Conservation (phyloP, 1,140 invertebrate genomes). For the Calliphora vicina region DNA sequence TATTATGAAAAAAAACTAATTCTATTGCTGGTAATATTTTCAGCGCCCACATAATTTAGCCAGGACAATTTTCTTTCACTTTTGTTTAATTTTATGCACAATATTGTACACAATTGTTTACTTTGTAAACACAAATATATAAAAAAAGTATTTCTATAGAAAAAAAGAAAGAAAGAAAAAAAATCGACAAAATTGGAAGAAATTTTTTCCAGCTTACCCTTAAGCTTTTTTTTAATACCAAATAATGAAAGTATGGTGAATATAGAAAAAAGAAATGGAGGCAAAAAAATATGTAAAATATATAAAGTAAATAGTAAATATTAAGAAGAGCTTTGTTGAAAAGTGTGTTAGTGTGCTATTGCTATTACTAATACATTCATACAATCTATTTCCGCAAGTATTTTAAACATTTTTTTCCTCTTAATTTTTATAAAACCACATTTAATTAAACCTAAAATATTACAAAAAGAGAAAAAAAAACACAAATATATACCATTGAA, state of each 20-base stretch:
- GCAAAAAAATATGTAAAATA: no score
- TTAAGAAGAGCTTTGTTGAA: no score
- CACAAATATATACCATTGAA: not conserved
- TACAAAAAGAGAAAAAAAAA: not conserved
- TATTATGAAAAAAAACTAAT: no score
- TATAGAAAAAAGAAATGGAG: no score
- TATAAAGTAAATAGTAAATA: no score
- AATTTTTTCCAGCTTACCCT: not conserved
- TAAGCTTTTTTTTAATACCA: not conserved
- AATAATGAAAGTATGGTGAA: not conserved
- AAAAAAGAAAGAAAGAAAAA: not conserved
- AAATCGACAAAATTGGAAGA: not conserved
- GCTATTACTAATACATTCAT: not conserved
- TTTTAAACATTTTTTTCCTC: no score
- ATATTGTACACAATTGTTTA: no score
- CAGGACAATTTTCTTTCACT: no score
- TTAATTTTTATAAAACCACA: not conserved
- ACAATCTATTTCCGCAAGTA: not conserved
- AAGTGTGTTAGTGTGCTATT: no score
- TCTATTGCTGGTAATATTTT: not conserved
- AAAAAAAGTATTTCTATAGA: not conserved
- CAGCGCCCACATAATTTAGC: not conserved
- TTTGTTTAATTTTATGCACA: no score
- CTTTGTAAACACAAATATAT: no score
- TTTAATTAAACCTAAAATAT: not conserved